Base-by-base conservation (phyloP, 2,888 invertebrate species). In the Eristalis tenax region DNA sequence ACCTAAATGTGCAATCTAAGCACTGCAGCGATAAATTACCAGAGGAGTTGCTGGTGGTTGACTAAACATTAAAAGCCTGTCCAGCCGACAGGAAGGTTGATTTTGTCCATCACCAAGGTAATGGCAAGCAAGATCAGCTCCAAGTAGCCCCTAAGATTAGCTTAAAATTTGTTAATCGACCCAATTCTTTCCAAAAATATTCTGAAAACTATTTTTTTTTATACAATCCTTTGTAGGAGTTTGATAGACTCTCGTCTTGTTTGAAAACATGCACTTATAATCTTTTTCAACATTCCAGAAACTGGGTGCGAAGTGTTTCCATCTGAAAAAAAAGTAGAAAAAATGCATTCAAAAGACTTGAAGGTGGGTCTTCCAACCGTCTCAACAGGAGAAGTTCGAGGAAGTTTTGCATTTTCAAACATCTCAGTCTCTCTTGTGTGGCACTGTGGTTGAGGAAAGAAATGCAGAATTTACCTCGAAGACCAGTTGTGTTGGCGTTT, bases 1-100 rank as follows among this genome's bases (percentile, higher is more conserved):
- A 94, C 89, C 93, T 93, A 78, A 94, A 94, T 86, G 93, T 50
- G 50, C 50, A 50, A 8, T 1, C 94, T 0, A 90, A 90, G 64
- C 89, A 86, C 23, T 66, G 26, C 40, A 74, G 35, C 10, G 88
- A 50, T 2, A 50, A 90, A 8, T 90, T 90, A 22, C 90, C 91
- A 0, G 82, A 90, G 10, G 89, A 91, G 64, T 82, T 91, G 66
- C 89, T 91, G 18, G 89, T 90, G 28, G 88, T 89, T 15, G 89
- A 90, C 15, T 89, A 59, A 64, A 83, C 32, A 56, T 18, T 69
- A 66, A 57, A 32, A 63, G 65, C 75, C 40, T 43, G 65, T 81
- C 84, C 82, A 88, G 88, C 81, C 81, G 75, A 88, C 90, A 83
- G 63, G 18, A 59, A 35, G 74, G 75, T 50, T 63, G 38, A 57